phyloP scores from a whole-genome alignment of 1,140 invertebrate species.

The Plectus sambesii region DNA sequence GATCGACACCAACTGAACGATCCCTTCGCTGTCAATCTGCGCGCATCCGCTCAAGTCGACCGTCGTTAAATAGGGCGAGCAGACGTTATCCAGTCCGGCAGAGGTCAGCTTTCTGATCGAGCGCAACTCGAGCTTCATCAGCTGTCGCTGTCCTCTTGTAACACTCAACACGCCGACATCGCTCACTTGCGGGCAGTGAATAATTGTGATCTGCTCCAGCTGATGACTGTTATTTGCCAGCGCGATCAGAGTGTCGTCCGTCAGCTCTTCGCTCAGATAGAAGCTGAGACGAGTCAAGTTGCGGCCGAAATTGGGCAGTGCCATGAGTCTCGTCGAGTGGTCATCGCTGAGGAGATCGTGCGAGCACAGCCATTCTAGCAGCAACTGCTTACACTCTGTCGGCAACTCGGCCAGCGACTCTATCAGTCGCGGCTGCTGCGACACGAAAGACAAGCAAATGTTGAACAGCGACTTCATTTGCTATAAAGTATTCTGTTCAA shows the following conservation, averaged over 20 bases:
- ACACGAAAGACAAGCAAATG: slow-evolving; percentile 35
- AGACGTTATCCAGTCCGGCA: slow-evolving; percentile 24
- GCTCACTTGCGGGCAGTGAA: slow-evolving; percentile 38
- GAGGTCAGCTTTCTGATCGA: slow-evolving; percentile 30
- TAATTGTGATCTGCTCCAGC: slow-evolving; percentile 31
- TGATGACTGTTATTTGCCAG: slow-evolving; percentile 23
- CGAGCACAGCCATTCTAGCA: slow-evolving; percentile 41
- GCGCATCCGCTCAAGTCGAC: slow-evolving; percentile 42
- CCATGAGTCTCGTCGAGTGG: slow-evolving; percentile 19
- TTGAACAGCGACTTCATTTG: slow-evolving; percentile 39
- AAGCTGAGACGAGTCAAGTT: slow-evolving; percentile 31
- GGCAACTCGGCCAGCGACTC: slow-evolving; percentile 33
- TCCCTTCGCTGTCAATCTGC: slow-evolving; percentile 35
- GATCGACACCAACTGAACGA: slow-evolving; percentile 33
- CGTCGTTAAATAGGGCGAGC: slow-evolving; percentile 25
- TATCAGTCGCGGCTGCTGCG: slow-evolving; percentile 27
- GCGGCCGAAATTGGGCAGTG: slow-evolving; percentile 18
- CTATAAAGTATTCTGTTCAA: too few relatives aligned
- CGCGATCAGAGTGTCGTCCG: slow-evolving; percentile 27
- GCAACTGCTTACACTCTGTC: slow-evolving; percentile 34
- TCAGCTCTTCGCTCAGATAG: slow-evolving; percentile 40
- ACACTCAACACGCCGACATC: slow-evolving; percentile 31
- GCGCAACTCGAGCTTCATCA: slow-evolving; percentile 30
- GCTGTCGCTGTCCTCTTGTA: slow-evolving; percentile 22
- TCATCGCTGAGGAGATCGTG: slow-evolving; percentile 35